phyloP scores from a whole-genome alignment of 2,888 invertebrate species.

The Erpobdella octoculata region DNA sequence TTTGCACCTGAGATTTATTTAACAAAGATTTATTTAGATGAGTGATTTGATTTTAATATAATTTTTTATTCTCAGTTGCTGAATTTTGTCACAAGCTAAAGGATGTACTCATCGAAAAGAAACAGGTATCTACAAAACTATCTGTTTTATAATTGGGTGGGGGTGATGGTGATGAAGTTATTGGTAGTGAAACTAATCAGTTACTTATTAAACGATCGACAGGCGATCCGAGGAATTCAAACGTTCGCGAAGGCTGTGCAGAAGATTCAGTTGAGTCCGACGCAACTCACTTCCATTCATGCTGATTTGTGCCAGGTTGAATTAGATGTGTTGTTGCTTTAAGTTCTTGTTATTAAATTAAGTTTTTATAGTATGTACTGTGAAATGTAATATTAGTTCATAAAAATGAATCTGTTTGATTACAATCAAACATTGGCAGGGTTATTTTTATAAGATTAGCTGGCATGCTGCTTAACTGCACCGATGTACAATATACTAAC shows the following conservation, averaged over 20 bases:
- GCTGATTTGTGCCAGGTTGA: slow-evolving; percentile 74
- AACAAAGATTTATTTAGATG: not conserved
- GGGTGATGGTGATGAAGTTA: not conserved
- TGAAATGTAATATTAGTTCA: too few species aligned
- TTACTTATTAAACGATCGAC: too few species aligned
- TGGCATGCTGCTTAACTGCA: too few species aligned
- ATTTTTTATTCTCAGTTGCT: slow-evolving; percentile 62
- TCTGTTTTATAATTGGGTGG: not conserved
- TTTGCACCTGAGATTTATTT: not conserved
- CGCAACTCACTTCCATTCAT: slow-evolving; percentile 86
- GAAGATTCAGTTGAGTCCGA: slow-evolving; percentile 76
- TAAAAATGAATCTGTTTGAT: too few species aligned
- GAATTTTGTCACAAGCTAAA: slow-evolving; percentile 79
- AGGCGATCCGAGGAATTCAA: slow-evolving; percentile 74
- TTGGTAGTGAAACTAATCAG: not conserved
- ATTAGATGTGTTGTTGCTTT: too few species aligned
- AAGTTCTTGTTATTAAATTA: too few species aligned
- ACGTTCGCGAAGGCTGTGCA: slow-evolving; percentile 73
- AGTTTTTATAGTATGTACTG: too few species aligned
- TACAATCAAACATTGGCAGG: too few species aligned
- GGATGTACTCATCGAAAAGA: slow-evolving; percentile 67
- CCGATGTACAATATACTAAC: too few species aligned
- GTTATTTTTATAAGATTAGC: too few species aligned
- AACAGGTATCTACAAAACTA: slow-evolving; percentile 52
- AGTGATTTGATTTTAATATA: slow-evolving; percentile 1